phyloP scores from a whole-genome alignment of 2,888 invertebrate genomes.

The Palloptera scutellata region DNA sequence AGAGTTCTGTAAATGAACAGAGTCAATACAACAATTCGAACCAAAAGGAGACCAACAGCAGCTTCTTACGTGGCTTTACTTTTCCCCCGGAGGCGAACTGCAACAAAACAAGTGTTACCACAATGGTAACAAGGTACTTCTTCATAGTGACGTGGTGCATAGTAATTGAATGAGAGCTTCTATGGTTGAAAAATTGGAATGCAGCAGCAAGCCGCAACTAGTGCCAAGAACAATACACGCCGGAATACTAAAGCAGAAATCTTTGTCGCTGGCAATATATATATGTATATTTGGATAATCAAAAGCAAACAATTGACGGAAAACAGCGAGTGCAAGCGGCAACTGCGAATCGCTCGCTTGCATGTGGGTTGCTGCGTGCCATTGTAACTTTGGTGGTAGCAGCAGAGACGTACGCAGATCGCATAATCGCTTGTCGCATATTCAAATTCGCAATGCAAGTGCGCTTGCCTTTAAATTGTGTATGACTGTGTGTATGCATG shows the following conservation, averaged over 20 bases:
- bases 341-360: constrained; percentile 6
- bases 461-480: background rate
- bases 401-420: too few species aligned
- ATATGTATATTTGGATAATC: constrained; percentile 22
- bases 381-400: too few species aligned
- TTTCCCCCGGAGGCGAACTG: too few species aligned
- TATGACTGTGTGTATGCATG: background rate
- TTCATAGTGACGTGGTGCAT: constrained; percentile 5
- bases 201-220: background rate
- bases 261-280: constrained; percentile 25
- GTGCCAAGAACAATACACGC: constrained; percentile 5
- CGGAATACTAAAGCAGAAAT: constrained; percentile 14
- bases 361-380: constrained; percentile 24
- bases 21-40: background rate
- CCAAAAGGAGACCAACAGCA: background rate
- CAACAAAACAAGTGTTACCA: too few species aligned
- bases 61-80: too few species aligned
- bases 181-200: background rate
- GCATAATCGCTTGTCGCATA: too few species aligned
- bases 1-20: constrained; percentile 13
- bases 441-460: background rate
- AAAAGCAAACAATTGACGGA: background rate
- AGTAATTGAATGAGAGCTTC: too few species aligned
- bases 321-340: constrained; percentile 4
- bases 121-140: background rate